phyloP scores from a whole-genome alignment of 2,888 invertebrate genomes.

The Dynastes maya region DNA sequence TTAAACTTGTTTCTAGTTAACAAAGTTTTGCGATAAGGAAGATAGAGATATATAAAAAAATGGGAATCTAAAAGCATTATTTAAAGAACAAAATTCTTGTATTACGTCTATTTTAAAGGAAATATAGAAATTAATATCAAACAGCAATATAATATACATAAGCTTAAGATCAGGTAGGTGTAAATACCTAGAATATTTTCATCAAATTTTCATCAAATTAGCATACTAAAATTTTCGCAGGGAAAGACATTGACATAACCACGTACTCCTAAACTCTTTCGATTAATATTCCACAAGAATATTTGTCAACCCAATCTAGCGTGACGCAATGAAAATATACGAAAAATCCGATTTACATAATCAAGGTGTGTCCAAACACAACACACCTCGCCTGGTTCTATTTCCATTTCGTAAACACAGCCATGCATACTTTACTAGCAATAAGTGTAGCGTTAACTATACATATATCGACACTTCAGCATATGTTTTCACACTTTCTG shows the following conservation, averaged over 20 bases:
- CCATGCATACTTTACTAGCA: neutral
- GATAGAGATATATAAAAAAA: no score
- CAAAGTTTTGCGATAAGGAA: no score
- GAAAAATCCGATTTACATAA: constrained; percentile 18
- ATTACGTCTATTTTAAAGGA: no score
- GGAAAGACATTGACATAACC: neutral
- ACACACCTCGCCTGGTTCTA: neutral
- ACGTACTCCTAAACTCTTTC: neutral
- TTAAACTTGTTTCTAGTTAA: no score
- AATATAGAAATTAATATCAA: neutral
- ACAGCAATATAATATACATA: neutral
- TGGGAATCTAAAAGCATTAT: no score
- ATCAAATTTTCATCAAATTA: neutral
- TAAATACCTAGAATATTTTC: neutral
- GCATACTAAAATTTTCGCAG: neutral
- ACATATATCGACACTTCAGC: neutral
- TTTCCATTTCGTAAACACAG: constrained; percentile 2
- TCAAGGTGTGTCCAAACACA: neutral
- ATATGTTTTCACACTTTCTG: neutral
- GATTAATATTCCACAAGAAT: neutral
- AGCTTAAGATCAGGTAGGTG: neutral
- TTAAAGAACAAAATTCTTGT: no score
- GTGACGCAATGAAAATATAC: constrained; percentile 1
- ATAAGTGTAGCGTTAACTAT: neutral
- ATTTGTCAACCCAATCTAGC: constrained; percentile 1